Evolutionary conservation across 2,797 vertebrate genomes (phyloP), one percentile per base, ranked within the genome.

Genomic region (Rhinichthys osculus): DNA sequence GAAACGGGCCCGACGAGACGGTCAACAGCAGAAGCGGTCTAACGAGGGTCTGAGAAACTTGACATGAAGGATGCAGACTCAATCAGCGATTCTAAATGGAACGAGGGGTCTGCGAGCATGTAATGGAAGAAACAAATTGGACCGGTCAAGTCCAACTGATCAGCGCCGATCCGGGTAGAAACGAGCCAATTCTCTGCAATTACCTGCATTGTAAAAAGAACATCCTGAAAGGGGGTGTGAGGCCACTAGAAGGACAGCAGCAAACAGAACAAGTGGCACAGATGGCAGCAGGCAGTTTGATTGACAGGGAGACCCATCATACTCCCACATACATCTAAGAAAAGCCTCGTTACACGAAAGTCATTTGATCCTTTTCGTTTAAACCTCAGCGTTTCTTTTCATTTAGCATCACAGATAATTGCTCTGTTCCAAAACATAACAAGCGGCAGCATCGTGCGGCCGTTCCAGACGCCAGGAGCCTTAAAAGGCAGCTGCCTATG

Each of bases 171-270:
- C 94, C 94, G 91, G 90, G 90, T 89, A 85, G 85, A 88, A 90
- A 89, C 87, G 87, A 93, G 94, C 92, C 92, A 89, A 89, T 76
- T 92, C 87, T 88, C 81, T 59, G 78, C 94, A 93, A 95, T 95
- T 94, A 94, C 90, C 93, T 92, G 93, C 90, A 91, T 90, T 89
- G 92, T 87, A 90, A 93, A 92, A 91, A 93, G 91, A 94, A 91
- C 91, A 93, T 91, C 92, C 93, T 94, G 93, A 91, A 94, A 94
- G 90, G 90, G 84, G 87, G 77, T 83, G 74, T 85, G 85, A 89
- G 82, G 89, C 91, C 88, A 92, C 87, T 89, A 90, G 88, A 92
- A 93, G 90, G 89, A 90, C 92, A 92, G 93, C 92, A 92, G 89
- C 90, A 93, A 94, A 93, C 91, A 93, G 91, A 94, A 93, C 92